phyloP scores from a whole-genome alignment of 2,797 vertebrate species.

The Sebastes miniatus region DNA sequence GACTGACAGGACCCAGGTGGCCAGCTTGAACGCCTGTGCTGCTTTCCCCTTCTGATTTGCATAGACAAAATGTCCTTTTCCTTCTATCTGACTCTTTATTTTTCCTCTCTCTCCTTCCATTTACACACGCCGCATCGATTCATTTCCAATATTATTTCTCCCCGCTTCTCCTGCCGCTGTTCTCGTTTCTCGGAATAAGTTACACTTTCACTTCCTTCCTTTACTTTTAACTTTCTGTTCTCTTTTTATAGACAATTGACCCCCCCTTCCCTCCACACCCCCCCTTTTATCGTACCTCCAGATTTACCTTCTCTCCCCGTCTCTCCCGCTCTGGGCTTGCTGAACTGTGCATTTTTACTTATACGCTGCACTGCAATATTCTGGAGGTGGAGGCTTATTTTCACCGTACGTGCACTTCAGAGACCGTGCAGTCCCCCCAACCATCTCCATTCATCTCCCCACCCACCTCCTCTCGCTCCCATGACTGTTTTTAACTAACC shows the following conservation, averaged over 20 bases:
- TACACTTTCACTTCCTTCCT: conserved; percentile 20
- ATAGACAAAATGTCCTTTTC: conserved; percentile 61
- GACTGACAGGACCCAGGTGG: conserved; percentile 72
- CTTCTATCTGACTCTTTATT: conserved; percentile 43
- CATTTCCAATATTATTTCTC: conserved; percentile 45
- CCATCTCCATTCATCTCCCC: conserved; percentile 50
- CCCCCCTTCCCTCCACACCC: neutral
- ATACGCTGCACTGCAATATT: conserved; percentile 66
- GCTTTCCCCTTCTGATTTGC: conserved; percentile 62
- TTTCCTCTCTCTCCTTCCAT: conserved; percentile 25
- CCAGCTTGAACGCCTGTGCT: conserved; percentile 42
- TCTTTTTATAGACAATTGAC: conserved; percentile 41
- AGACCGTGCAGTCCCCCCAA: conserved; percentile 39
- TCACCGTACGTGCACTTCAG: conserved; percentile 55
- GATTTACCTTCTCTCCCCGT: conserved; percentile 34
- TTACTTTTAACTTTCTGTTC: conserved; percentile 33
- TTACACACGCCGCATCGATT: conserved; percentile 34
- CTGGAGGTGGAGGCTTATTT: conserved; percentile 61
- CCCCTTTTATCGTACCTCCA: conserved; percentile 11
- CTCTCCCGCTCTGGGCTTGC: conserved; percentile 60
- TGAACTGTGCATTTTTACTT: conserved; percentile 74
- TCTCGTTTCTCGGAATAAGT: conserved; percentile 40
- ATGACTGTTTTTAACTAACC: conserved; percentile 32
- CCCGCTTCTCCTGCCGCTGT: neutral
- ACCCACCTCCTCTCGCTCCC: conserved; percentile 33